Conservation (phyloP, 1,140 invertebrate genomes). For the Steinernema feltiae region DNA sequence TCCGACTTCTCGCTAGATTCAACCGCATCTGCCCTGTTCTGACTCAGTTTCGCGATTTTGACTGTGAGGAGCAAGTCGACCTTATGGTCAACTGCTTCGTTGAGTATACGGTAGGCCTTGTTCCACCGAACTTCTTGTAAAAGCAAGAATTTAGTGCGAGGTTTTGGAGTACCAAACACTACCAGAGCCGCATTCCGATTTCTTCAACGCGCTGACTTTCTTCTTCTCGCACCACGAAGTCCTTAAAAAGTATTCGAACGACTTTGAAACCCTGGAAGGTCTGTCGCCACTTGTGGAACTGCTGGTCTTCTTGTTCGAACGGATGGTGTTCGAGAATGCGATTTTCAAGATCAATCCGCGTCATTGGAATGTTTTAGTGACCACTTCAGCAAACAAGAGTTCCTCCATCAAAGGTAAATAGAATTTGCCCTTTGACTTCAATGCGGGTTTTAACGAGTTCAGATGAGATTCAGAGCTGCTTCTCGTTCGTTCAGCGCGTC, state of each 20-base stretch:
- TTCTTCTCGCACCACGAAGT: background rate
- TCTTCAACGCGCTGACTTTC: background rate
- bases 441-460: background rate
- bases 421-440: background rate
- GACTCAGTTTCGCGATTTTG: background rate
- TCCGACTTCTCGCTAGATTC: background rate
- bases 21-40: background rate
- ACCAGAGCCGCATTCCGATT: background rate
- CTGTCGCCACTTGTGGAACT: background rate
- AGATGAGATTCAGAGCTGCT: background rate
- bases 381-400: background rate
- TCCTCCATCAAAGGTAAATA: background rate
- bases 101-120: background rate
- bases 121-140: too few species aligned
- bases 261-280: constrained; percentile 1
- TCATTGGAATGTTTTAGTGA: background rate
- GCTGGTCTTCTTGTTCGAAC: background rate
- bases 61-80: background rate
- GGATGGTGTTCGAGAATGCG: constrained; percentile 4
- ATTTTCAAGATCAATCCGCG: background rate
- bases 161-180: background rate
- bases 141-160: background rate
- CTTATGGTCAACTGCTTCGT: background rate
- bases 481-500: background rate
- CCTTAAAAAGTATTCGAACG: background rate